Base-by-base conservation (phyloP, 2,888 invertebrate genomes). In the Geophilus truncorum region DNA sequence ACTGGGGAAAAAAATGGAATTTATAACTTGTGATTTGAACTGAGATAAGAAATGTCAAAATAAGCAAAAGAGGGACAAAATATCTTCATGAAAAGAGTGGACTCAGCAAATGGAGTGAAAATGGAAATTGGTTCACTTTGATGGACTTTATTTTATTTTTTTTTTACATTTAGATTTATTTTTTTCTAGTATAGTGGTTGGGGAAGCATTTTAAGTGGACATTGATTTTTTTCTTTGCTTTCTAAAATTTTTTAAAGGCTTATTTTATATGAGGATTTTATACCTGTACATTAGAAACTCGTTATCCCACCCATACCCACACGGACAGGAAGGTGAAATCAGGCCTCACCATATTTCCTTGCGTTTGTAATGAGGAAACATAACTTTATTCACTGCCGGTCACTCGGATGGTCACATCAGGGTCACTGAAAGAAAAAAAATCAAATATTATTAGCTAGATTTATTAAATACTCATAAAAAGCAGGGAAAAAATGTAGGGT, bases 41-140 rank as follows among this genome's bases (percentile, higher is more conserved):
- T 62, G n/a, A 23, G 57, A 62, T 62, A 62, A 62, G 18, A 62
- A 18, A 62, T 62, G 57, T 62, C 57, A 62, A 62, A 62, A n/a
- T 62, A 62, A 62, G 57, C 57, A 62, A 23, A 62, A 23, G 23
- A 23, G 57, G 23, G 57, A 62, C 21, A 62, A 62, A 62, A 62
- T 62, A 62, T 62, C 57, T 62, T 23, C 10, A 10, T 62, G 57
- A 62, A 62, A 62, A 62, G 57, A 62, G 57, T 62, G 57, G 57
- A 62, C 57, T 62, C 57, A 62, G 57, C 57, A 62, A 62, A 62
- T 62, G 57, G 57, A 62, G 57, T 62, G 57, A 62, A 62, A 62
- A 62, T 62, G 57, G 57, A 62, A 62, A 62, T 62, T 62, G 57
- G 57, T 62, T 21, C 57, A 62, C 57, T 62, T 62, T 62, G 9